Evolutionary conservation across 2,888 invertebrate genomes (phyloP), one percentile per base, ranked within the genome.

Genomic region (Notocelia uddmanniana): DNA sequence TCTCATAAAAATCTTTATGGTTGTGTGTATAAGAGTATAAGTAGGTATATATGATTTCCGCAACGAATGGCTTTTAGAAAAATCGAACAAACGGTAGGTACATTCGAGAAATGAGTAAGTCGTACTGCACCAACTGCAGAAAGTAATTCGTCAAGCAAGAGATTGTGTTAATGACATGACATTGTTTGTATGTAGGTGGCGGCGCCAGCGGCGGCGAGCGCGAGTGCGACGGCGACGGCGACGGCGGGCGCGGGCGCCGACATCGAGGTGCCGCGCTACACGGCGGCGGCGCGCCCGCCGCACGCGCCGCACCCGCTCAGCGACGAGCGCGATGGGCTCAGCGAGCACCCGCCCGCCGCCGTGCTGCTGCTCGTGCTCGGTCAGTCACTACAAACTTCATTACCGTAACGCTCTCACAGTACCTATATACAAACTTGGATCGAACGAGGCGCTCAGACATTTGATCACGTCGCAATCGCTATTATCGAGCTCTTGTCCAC

Each of bases 321-420:
- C 77, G 91, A 91, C 66, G 94, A 94, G 81, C 95, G 90, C 80
- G 96, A 96, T 86, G 96, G 96, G 0, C 94, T 94, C 74, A 95
- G 96, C 75, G 95, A 96, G 81, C 95, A 95, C 69, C 97, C 97
- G 23, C 96, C 96, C 64, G 97, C 97, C 69, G 98, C 98, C 10
- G 95, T 97, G 60, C 93, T 98, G 78, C 96, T 97, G 10, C 93
- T 98, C 48, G 96, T 96, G 37, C 90, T 98, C 78, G 97, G 97
- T 21, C 26, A 34, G 55, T n/a, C n/a, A 15, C 41, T 3, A 11
- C n/a, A n/a, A n/a, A 11, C 37, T 3, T 13, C 13, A 31, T 31
- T 31, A 31, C n/a, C n/a, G n/a, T n/a, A 26, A 26, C 26, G 26
- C 5, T 26, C 26, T 26, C 26, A 26, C 26, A 26, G 26, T 3